A percentile compares a stretch with the other conserved stretches of the same genome.
These are phyloP conservation scores for Mastacembelus armatus DNA, from an alignment of 2,797 vertebrate species.

Conservation along the genomic window DNA sequence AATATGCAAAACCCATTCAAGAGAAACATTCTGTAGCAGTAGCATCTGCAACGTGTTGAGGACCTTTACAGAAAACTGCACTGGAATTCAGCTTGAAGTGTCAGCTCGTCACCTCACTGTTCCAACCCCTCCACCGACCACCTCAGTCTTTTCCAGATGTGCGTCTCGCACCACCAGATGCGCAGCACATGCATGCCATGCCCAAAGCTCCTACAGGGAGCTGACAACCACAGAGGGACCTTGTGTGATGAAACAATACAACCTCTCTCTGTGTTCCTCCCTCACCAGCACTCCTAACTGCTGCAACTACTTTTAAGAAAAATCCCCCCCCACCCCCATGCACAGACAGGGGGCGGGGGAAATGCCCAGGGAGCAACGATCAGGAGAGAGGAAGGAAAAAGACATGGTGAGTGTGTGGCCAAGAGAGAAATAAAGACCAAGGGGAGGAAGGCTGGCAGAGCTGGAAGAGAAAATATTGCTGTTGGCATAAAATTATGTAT, in stretches of 20 bases:
- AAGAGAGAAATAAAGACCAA: conserved; percentile 62
- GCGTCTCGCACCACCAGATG: conserved; percentile 72
- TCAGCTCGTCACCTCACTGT: conserved; percentile 42
- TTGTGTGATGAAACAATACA: conserved; percentile 73
- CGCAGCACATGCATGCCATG: conserved; percentile 73
- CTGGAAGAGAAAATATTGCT: conserved; percentile 74
- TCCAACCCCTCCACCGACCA: conserved; percentile 39
- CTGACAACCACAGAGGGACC: conserved; percentile 72
- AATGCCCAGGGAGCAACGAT: conserved; percentile 49
- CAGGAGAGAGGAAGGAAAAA: conserved; percentile 72
- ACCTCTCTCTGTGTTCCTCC: conserved; percentile 64
- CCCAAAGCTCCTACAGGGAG: conserved; percentile 65
- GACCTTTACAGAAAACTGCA: conserved; percentile 11
- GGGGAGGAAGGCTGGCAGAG: conserved; percentile 61
- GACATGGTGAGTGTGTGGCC: conserved; percentile 59
- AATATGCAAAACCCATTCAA: not conserved
- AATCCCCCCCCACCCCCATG: not conserved
- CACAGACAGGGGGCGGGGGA: conserved; percentile 45
- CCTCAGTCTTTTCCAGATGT: conserved; percentile 79
- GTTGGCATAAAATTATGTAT: conserved; percentile 78
- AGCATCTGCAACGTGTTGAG: conserved; percentile 6
- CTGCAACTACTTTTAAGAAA: conserved; percentile 55
- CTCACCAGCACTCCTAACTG: conserved; percentile 42
- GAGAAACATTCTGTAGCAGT: not conserved
- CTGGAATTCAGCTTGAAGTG: conserved; percentile 22